Evolutionary conservation across 2,888 invertebrate species (phyloP), one percentile per base, ranked within the genome.

Genomic region (Ischnus inquisitorius): DNA sequence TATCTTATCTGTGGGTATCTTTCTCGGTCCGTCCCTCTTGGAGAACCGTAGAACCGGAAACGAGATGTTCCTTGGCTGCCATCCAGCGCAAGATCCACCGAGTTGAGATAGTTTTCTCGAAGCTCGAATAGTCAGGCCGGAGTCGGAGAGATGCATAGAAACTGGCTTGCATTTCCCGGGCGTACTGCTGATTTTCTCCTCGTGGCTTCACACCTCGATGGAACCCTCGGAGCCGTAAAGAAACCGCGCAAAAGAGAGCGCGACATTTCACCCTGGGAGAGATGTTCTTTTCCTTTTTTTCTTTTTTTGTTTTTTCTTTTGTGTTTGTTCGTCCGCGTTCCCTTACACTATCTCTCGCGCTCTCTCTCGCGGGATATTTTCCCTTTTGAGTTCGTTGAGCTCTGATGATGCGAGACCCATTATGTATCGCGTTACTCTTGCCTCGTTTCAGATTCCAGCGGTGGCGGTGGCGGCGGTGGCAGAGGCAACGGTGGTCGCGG

Each of bases 391-490:
- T 81, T 81, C 77, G 74, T 75, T 78, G 78, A 74, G 57, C 68
- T 74, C 81, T 68, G 68, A 81, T 34, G 74, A 75, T 65, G 39
- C 72, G 76, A 34, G 34, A 79, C 68, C 75, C 64, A 74, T 60
- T 68, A 60, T 80, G 51, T 76, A 76, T 71, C 71, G 60, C 69
- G 68, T 74, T 76, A 76, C 67, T 77, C 65, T 84, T 78, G 69
- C 60, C 69, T 82, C 82, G 81, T 89, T 90, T 79, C 87, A 90
- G 90, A 90, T 87, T 88, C 90, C 19, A 90, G 88, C 86, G 89
- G 89, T 25, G 85, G 87, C 34, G 89, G 89, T 28, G 85, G 87
- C 28, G 87, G 88, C 51, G 83, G 85, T 46, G 82, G 87, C 41
- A 74, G 85, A 22, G 85, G 88, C 10, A 85, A 88, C 39, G 90